phyloP scores from a whole-genome alignment of 2,888 invertebrate species.

The Apodemia duryi region DNA sequence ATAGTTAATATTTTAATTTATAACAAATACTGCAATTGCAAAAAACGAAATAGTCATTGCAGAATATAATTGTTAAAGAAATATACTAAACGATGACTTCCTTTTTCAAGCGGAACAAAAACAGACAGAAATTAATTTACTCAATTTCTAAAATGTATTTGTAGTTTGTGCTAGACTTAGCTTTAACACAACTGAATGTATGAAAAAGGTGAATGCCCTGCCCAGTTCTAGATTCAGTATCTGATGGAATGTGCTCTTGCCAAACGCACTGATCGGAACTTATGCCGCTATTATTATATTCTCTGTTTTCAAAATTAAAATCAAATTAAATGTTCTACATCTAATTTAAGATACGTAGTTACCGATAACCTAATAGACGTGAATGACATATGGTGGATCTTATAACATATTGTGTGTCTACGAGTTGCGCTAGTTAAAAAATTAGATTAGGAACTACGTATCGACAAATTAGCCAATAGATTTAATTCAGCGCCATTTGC shows the following conservation, averaged over 20 bases:
- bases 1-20: no score
- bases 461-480: no score
- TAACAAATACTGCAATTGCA: no score
- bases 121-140: neutral
- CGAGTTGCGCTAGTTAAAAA: no score
- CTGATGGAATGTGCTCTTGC: slow-evolving; percentile 66
- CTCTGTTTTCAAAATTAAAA: slow-evolving; percentile 21
- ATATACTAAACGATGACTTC: neutral
- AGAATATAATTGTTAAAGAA: neutral
- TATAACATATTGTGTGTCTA: no score
- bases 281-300: slow-evolving; percentile 35
- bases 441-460: no score
- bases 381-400: no score
- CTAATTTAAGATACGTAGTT: no score
- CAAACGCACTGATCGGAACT: slow-evolving; percentile 71
- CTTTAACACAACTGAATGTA: slow-evolving; percentile 13
- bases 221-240: slow-evolving; percentile 52
- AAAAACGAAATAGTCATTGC: neutral
- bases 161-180: slow-evolving; percentile 6
- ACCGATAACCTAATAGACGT: no score
- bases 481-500: no score
- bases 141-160: slow-evolving; percentile 5
- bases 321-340: no score
- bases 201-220: slow-evolving; percentile 57
- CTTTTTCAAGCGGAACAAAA: slow-evolving; percentile 5